Conservation (phyloP, 2,113 vertebrate genomes). For the Pseudolaguvia tuberculata region DNA sequence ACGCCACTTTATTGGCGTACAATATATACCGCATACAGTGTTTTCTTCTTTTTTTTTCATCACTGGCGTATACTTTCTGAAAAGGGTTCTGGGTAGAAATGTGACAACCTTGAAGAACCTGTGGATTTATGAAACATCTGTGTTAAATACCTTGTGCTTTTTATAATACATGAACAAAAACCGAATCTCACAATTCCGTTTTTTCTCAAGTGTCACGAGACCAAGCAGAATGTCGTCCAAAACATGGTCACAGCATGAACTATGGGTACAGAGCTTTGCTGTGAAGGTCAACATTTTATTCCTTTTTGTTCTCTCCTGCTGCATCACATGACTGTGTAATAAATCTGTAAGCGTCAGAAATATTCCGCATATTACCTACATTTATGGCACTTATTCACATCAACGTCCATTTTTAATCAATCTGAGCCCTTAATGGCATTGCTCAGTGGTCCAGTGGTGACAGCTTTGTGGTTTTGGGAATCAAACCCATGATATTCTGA, state of each 20-base stretch:
- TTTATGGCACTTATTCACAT: too few relatives aligned
- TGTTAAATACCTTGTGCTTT: neutral
- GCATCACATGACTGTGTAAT: neutral
- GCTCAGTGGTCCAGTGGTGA: too few relatives aligned
- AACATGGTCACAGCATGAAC: neutral
- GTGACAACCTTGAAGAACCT: conserved; percentile 18
- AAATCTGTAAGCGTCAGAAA: neutral
- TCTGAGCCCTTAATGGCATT: too few relatives aligned
- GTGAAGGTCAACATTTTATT: neutral
- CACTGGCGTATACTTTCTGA: conserved; percentile 9
- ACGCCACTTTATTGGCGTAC: too few relatives aligned
- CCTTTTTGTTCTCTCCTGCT: neutral
- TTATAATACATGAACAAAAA: neutral
- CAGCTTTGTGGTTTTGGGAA: too few relatives aligned
- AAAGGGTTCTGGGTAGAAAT: neutral
- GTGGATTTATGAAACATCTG: neutral
- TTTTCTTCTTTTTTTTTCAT: neutral
- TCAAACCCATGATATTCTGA: too few relatives aligned
- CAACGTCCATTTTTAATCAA: too few relatives aligned
- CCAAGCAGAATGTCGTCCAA: neutral
- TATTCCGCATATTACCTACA: neutral
- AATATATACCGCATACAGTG: too few relatives aligned
- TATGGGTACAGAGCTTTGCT: neutral
- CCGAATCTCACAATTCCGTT: neutral
- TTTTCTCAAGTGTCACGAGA: neutral